phyloP scores from a whole-genome alignment of 2,113 vertebrate genomes.

The Leptobrachium ailaonicum region DNA sequence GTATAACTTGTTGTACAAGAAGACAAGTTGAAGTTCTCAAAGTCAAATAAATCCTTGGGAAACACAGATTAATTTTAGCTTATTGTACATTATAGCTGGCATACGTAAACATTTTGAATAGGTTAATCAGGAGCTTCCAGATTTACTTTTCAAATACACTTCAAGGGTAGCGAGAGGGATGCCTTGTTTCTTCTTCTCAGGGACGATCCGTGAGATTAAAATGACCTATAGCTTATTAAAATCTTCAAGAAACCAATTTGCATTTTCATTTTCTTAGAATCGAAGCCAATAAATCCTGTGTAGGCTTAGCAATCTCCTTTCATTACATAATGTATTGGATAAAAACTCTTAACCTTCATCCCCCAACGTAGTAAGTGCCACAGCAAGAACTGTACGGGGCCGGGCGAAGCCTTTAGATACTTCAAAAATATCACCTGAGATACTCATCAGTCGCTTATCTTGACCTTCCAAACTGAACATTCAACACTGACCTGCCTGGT shows the following conservation, averaged over 20 bases:
- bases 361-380: not conserved
- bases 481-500: too few species aligned
- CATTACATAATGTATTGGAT: not conserved
- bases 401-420: too few species aligned
- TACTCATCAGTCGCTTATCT: too few species aligned
- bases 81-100: too few species aligned
- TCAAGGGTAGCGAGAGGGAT: not conserved
- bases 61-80: not conserved
- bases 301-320: not conserved
- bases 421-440: too few species aligned
- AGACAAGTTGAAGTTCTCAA: not conserved
- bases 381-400: too few species aligned
- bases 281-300: not conserved
- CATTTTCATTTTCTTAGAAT: not conserved
- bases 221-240: constrained; percentile 7
- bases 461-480: too few species aligned
- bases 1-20: not conserved
- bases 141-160: not conserved
- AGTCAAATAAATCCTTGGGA: not conserved
- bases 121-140: not conserved
- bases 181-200: not conserved
- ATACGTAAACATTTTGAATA: too few species aligned
- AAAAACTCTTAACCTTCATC: not conserved
- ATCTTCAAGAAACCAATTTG: constrained; percentile 1
- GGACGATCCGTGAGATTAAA: constrained; percentile 11